Conservation (phyloP, 2,797 vertebrate genomes). For the Chelonia mydas region DNA sequence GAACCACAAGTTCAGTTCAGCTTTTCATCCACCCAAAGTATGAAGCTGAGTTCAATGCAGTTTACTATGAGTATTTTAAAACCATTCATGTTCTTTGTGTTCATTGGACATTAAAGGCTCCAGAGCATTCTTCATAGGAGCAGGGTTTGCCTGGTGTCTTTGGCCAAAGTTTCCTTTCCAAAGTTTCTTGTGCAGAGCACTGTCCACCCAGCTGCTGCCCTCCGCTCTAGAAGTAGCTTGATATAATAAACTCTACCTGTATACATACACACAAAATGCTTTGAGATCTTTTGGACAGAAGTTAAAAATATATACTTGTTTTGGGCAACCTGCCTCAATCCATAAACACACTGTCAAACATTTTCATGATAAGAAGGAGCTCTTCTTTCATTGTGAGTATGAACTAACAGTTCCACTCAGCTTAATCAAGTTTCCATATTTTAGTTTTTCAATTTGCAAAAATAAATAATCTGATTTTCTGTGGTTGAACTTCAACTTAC, state of each 20-base stretch:
- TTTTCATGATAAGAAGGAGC: background rate
- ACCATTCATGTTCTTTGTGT: background rate
- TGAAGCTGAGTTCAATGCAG: background rate
- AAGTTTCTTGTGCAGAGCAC: background rate
- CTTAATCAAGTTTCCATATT: background rate
- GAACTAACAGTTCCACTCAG: background rate
- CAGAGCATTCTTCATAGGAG: background rate
- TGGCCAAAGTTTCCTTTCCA: background rate
- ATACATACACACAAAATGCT: background rate
- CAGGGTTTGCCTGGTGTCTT: background rate
- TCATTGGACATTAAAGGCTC: background rate
- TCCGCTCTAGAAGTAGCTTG: background rate
- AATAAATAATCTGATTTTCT: background rate
- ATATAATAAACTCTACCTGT: background rate
- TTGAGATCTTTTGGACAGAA: constrained; percentile 43
- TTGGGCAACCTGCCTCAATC: too few species aligned
- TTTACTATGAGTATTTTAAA: background rate
- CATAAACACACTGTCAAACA: background rate
- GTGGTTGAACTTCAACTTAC: background rate
- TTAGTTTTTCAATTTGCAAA: rapidly evolving
- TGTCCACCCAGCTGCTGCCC: background rate
- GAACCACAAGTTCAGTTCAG: background rate
- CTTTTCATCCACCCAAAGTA: background rate
- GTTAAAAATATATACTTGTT: constrained; percentile 28
- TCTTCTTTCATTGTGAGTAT: background rate